Conservation (phyloP, 2,888 invertebrate species). For the Sarcophaga caerulescens region DNA sequence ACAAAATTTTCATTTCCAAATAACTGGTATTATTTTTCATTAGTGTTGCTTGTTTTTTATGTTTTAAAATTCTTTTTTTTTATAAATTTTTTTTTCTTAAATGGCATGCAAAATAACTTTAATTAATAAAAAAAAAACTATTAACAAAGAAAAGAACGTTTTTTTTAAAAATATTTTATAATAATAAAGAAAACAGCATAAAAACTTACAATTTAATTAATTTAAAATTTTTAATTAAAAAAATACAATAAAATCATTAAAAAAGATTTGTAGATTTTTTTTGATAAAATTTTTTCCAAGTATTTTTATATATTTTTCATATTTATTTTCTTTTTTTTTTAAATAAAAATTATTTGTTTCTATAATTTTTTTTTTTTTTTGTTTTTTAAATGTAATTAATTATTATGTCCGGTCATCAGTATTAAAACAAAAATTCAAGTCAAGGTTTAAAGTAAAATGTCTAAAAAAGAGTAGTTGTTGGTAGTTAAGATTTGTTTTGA, state of each 20-base stretch:
- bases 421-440: conserved; percentile 11
- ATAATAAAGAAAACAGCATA: conserved; percentile 27
- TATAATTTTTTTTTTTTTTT: not conserved
- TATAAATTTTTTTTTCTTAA: not conserved
- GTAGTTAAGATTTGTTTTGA: not conserved
- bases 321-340: conserved; percentile 13
- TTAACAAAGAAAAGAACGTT: not conserved
- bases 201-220: conserved; percentile 43
- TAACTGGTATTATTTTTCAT: conserved; percentile 20
- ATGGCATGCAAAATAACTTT: conserved; percentile 59
- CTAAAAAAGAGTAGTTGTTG: not conserved
- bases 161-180: conserved; percentile 32
- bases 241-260: conserved; percentile 40
- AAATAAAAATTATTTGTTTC: conserved; percentile 15
- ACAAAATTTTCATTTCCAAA: conserved; percentile 27
- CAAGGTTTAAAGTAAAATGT: not conserved
- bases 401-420: conserved; percentile 10
- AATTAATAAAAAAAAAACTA: conserved; percentile 45
- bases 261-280: conserved; percentile 20
- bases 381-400: not conserved
- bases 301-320: not conserved
- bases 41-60: conserved; percentile 23
- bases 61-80: conserved; percentile 31
- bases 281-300: not conserved
- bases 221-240: not conserved